phyloP scores from a whole-genome alignment of 2,888 invertebrate species.

The Chouioia cunea region DNA sequence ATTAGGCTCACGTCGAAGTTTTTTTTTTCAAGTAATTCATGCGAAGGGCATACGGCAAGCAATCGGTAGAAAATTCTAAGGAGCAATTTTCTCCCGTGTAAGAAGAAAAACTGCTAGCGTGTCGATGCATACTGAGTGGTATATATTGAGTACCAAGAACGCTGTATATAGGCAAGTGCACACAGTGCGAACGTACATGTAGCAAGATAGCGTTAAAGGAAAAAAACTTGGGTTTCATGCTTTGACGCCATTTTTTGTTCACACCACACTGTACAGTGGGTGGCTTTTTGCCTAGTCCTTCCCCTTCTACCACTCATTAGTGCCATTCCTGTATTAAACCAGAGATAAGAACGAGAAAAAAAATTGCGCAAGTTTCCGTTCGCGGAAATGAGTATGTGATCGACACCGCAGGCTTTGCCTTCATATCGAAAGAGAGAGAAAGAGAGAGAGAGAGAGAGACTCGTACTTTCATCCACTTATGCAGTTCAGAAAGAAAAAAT shows the following conservation, averaged over 20 bases:
- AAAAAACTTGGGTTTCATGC: slow-evolving; percentile 36
- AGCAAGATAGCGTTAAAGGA: background rate
- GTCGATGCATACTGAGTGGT: background rate
- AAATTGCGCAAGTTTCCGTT: slow-evolving; percentile 33
- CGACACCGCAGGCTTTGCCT: too few species aligned
- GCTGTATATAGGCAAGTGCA: too few species aligned
- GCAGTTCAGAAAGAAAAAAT: background rate
- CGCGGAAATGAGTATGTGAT: slow-evolving; percentile 3
- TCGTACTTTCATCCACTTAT: slow-evolving; percentile 25
- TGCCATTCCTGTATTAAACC: slow-evolving; percentile 35
- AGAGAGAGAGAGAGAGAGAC: background rate
- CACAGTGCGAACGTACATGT: background rate
- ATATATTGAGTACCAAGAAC: slow-evolving; percentile 7
- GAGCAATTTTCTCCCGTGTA: slow-evolving; percentile 28
- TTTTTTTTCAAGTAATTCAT: slow-evolving; percentile 7
- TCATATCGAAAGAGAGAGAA: too few species aligned
- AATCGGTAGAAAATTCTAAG: slow-evolving; percentile 15
- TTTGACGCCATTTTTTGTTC: slow-evolving; percentile 35
- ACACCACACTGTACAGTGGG: background rate
- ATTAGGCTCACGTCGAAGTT: too few species aligned
- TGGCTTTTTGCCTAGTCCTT: slow-evolving; percentile 17
- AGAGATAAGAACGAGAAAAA: slow-evolving; percentile 33
- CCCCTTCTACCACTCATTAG: slow-evolving; percentile 26
- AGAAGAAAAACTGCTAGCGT: slow-evolving; percentile 9
- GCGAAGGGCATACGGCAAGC: background rate